Conservation (phyloP, 2,113 vertebrate species). For the Tringa solitaria region DNA sequence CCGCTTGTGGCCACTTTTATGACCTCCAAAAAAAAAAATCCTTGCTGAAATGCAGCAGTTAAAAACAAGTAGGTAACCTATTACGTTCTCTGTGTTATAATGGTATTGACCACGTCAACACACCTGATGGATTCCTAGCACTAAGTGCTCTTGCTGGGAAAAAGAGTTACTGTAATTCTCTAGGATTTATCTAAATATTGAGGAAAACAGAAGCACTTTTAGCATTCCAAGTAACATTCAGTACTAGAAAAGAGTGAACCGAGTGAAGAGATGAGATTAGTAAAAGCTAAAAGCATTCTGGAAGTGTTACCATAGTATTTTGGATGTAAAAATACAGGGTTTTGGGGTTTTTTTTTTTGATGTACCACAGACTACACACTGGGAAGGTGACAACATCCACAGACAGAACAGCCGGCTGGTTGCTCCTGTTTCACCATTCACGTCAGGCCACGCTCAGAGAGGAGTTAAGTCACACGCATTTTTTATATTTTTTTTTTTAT, state of each 20-base stretch:
- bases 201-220: background rate
- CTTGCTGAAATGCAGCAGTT: background rate
- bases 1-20: background rate
- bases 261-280: background rate
- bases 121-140: background rate
- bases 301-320: background rate
- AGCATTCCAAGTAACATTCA: background rate
- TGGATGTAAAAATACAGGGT: background rate
- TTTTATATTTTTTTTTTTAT: too few relatives aligned
- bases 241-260: background rate
- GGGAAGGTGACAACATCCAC: background rate
- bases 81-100: background rate
- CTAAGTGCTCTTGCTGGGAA: background rate
- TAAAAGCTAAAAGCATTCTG: background rate
- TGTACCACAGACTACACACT: background rate
- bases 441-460: background rate
- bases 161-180: background rate
- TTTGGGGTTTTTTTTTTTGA: background rate
- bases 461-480: background rate
- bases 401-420: background rate
- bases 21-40: background rate
- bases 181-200: background rate
- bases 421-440: background rate
- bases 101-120: background rate
- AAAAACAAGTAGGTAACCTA: background rate